Evolutionary conservation across 2,888 invertebrate genomes (phyloP).

Genomic region (Ypsolopha sequella): DNA sequence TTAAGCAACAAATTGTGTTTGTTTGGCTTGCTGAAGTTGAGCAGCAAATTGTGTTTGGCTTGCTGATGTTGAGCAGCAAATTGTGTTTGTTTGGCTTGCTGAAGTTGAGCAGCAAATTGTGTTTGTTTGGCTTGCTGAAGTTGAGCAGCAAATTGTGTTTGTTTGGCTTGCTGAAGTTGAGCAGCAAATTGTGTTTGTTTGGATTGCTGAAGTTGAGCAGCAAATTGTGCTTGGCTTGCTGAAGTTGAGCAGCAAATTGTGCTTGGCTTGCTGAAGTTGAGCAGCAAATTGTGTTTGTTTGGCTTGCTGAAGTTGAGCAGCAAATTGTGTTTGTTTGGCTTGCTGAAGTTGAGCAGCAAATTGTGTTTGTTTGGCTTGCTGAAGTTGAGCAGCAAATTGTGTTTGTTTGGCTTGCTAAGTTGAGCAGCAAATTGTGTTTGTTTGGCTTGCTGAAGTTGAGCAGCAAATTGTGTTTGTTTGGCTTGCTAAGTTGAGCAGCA

Average conservation of each 20-base stretch:
- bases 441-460: background rate
- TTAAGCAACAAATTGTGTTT: no score
- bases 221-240: background rate
- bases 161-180: background rate
- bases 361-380: background rate
- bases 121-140: background rate
- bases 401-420: background rate
- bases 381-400: no score
- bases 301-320: background rate
- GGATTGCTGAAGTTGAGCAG: background rate
- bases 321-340: background rate
- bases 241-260: background rate
- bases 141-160: no score
- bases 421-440: no score
- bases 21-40: background rate
- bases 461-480: no score
- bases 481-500: background rate
- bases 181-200: no score
- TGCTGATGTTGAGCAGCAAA: background rate
- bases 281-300: no score
- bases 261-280: background rate
- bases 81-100: background rate
- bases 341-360: background rate
- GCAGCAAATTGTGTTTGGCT: background rate
- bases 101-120: no score